These are phyloP conservation scores for Cervus canadensis DNA, from an alignment of 2,113 vertebrate genomes.

Conservation along the genomic window DNA sequence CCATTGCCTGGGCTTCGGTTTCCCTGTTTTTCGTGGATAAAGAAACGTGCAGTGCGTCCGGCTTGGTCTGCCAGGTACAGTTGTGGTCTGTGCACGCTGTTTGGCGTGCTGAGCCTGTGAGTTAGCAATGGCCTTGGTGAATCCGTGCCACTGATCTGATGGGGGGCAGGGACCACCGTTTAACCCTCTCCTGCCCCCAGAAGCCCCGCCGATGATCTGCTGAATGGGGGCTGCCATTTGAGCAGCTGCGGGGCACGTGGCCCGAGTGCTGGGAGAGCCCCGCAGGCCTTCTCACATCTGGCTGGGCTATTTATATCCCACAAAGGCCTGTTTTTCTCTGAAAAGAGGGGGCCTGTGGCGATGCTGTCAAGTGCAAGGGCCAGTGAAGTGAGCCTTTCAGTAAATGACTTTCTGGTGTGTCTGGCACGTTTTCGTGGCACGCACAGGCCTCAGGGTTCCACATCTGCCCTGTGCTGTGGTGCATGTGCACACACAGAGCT, in stretches of 20 bases:
- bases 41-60: fast-evolving
- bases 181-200: background rate
- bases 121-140: background rate
- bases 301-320: conserved; percentile 37
- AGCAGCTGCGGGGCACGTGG: background rate
- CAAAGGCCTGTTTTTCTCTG: conserved; percentile 30
- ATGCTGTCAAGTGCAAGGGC: background rate
- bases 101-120: fast-evolving
- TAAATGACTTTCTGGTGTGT: background rate
- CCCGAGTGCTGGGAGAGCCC: background rate
- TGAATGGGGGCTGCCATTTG: background rate
- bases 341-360: background rate
- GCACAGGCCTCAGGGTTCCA: background rate
- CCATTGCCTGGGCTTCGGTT: fast-evolving
- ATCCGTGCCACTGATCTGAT: fast-evolving
- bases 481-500: fast-evolving
- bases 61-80: too few relatives aligned
- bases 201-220: fast-evolving
- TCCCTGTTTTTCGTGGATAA: background rate
- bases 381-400: conserved; percentile 1
- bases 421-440: fast-evolving
- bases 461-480: background rate
- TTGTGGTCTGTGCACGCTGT: fast-evolving
- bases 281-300: conserved; percentile 24
- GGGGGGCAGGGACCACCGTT: background rate